phyloP scores from a whole-genome alignment of 2,113 vertebrate species.

The Rutilus rutilus region DNA sequence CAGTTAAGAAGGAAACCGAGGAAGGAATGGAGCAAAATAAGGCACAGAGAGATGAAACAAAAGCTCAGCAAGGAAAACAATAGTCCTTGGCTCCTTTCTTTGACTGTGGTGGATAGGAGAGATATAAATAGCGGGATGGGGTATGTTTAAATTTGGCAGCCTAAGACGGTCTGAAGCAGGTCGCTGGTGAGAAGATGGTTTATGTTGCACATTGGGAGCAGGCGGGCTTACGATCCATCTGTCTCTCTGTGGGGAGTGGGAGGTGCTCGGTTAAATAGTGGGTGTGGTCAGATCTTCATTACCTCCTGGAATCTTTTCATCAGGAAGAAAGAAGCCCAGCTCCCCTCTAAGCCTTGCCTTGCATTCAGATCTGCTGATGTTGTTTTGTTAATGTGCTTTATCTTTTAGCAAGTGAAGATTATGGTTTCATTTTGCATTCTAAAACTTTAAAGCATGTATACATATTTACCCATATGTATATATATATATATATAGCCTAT shows the following conservation, averaged over 20 bases:
- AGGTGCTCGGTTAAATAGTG: neutral
- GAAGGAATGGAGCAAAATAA: neutral
- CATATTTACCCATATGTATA: too few relatives aligned
- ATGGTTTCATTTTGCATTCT: too few relatives aligned
- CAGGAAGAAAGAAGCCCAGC: neutral
- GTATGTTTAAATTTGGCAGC: slow-evolving; percentile 30
- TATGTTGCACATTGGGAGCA: neutral
- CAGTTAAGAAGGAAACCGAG: neutral
- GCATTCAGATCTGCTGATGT: neutral
- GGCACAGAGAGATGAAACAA: slow-evolving; percentile 6
- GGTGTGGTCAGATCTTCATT: neutral
- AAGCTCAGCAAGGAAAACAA: slow-evolving; percentile 33
- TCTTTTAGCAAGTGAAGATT: too few relatives aligned
- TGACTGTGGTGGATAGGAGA: neutral
- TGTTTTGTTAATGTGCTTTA: neutral
- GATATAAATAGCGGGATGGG: slow-evolving; percentile 34
- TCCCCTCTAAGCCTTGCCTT: neutral
- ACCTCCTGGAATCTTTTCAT: neutral
- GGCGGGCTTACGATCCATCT: slow-evolving; percentile 32
- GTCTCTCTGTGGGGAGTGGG: slow-evolving; percentile 43
- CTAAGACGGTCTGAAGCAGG: slow-evolving; percentile 10
- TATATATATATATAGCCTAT: too few relatives aligned
- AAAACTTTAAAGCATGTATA: too few relatives aligned
- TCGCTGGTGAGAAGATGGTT: neutral
- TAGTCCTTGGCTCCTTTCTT: neutral